These are phyloP conservation scores for Trachymyrmex septentrionalis DNA, from an alignment of 1,140 invertebrate genomes.

Conservation along the genomic window DNA sequence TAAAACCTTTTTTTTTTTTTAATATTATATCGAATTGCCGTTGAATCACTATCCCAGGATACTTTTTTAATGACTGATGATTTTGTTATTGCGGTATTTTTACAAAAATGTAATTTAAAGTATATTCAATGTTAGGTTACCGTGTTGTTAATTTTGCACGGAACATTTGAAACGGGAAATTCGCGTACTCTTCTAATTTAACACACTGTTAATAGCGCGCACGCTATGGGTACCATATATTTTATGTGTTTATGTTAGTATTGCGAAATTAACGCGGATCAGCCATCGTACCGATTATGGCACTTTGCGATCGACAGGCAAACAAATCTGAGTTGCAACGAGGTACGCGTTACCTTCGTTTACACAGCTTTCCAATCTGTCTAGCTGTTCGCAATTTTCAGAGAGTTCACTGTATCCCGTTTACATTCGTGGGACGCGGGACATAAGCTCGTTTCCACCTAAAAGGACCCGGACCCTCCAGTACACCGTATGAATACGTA, in stretches of 20 bases:
- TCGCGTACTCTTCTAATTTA: neutral
- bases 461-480: slow-evolving; percentile 53
- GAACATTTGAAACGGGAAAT: neutral
- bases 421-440: neutral
- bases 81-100: neutral
- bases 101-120: neutral
- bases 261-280: slow-evolving; percentile 29
- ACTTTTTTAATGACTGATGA: neutral
- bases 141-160: neutral
- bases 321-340: slow-evolving; percentile 23
- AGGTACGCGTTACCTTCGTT: slow-evolving; percentile 35
- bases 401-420: slow-evolving; percentile 47
- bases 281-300: neutral
- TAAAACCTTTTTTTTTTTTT: neutral
- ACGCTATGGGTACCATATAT: neutral
- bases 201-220: neutral
- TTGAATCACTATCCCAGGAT: neutral
- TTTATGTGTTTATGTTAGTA: neutral
- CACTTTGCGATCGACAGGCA: slow-evolving; percentile 32
- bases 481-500: slow-evolving; percentile 70
- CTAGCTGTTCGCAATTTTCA: slow-evolving; percentile 40
- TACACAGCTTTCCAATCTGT: slow-evolving; percentile 56
- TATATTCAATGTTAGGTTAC: neutral
- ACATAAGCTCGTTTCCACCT: slow-evolving; percentile 64
- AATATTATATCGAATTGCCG: neutral